A percentile compares a stretch with the other conserved stretches of the same genome.
These are phyloP conservation scores for Calonectris borealis DNA, from an alignment of 2,113 vertebrate species.

Conservation along the genomic window DNA sequence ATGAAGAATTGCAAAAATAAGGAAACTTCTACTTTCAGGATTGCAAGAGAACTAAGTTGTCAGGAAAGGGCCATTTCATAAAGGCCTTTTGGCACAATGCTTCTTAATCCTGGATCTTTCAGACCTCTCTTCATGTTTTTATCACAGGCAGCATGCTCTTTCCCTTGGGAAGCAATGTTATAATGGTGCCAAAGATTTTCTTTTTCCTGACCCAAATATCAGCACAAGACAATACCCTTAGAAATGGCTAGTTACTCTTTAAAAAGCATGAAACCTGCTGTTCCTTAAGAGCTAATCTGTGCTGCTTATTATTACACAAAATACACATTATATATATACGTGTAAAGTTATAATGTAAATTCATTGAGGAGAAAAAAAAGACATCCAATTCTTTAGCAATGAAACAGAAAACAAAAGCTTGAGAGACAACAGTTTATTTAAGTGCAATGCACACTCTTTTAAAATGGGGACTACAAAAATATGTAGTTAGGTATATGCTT, in stretches of 20 bases:
- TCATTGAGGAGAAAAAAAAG: not conserved
- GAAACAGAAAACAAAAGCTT: not conserved
- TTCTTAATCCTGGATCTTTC: not conserved
- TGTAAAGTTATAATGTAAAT: not conserved
- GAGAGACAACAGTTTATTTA: not conserved
- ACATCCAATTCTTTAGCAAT: not conserved
- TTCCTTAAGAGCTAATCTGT: not conserved
- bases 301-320: not conserved
- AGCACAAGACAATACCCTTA: not conserved
- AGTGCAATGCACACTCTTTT: not conserved
- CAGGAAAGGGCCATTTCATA: not conserved
- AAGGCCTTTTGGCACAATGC: not conserved
- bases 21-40: not conserved
- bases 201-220: not conserved
- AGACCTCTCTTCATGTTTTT: not conserved
- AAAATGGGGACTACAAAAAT: not conserved
- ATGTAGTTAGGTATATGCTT: not conserved
- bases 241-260: not conserved
- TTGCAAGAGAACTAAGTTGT: not conserved
- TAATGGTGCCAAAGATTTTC: not conserved
- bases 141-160: not conserved
- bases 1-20: not conserved
- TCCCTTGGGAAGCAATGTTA: not conserved
- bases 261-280: not conserved
- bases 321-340: accelerated